Percentiles rank a stretch among this genome's conserved stretches.
These are phyloP conservation scores for Corydoras sp. DNA, from an alignment of 2,113 vertebrate genomes.

Conservation along the genomic window DNA sequence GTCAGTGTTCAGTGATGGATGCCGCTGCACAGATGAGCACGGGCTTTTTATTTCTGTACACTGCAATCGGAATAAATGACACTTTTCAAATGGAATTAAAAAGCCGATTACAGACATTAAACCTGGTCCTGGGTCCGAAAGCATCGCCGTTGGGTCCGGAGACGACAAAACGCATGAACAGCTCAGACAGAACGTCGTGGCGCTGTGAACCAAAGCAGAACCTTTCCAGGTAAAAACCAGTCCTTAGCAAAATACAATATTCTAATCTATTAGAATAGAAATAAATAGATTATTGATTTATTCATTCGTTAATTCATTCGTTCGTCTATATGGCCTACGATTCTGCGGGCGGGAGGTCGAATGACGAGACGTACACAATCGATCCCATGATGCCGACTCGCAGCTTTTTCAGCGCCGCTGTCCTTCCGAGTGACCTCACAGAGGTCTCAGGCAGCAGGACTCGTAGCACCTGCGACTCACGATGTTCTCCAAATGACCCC, in stretches of 20 bases:
- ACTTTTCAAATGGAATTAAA: no score
- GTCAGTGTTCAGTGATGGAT: background rate
- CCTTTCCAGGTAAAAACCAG: conserved; percentile 43
- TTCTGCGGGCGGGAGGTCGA: conserved; percentile 58
- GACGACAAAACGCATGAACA: conserved; percentile 41
- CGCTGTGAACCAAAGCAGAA: background rate
- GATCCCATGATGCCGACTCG: conserved; percentile 54
- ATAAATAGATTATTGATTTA: no score
- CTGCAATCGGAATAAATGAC: no score
- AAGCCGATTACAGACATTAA: no score
- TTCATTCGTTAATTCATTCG: no score
- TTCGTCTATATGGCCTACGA: conserved; percentile 58
- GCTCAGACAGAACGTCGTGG: conserved; percentile 23
- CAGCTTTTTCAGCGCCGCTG: conserved; percentile 26
- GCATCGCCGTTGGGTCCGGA: background rate
- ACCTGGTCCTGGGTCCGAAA: no score
- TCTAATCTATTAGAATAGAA: conserved; percentile 46
- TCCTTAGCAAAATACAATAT: conserved; percentile 75
- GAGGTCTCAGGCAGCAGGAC: conserved; percentile 59
- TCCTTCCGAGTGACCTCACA: conserved; percentile 62
- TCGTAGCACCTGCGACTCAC: conserved; percentile 50
- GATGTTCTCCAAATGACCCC: background rate
- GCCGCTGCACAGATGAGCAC: no score
- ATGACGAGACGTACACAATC: conserved; percentile 62
- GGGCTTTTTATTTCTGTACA: no score